Percentiles rank a stretch among this genome's conserved stretches.
Conservation (phyloP, 2,888 invertebrate species). For the Rosalia funebris region DNA sequence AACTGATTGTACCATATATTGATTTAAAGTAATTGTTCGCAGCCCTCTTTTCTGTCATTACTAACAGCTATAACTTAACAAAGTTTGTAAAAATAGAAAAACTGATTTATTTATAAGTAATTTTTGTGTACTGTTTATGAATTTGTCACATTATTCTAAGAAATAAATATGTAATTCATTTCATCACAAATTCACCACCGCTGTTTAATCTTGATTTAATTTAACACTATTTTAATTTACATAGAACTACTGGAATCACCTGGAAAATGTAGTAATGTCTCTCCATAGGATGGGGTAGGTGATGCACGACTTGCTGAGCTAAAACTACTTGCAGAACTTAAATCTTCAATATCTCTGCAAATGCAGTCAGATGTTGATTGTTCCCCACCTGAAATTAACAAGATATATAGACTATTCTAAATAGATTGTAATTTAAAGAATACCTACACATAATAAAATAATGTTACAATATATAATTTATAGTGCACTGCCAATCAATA, state of each 20-base stretch:
- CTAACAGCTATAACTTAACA: too few species aligned
- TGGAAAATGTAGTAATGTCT: constrained; percentile 81
- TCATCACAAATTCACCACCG: too few species aligned
- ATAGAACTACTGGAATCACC: constrained; percentile 72
- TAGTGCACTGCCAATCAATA: too few species aligned
- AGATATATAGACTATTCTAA: too few species aligned
- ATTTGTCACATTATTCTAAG: not conserved
- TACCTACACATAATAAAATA: too few species aligned
- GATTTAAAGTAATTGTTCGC: too few species aligned
- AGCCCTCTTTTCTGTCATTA: too few species aligned
- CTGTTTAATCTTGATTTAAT: not conserved
- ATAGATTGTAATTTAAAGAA: too few species aligned
- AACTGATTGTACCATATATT: too few species aligned
- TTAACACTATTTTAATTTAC: constrained; percentile 14
- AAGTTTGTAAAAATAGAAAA: not conserved
- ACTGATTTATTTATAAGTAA: not conserved
- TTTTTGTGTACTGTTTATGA: not conserved
- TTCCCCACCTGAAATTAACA: constrained; percentile 67
- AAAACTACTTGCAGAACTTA: constrained; percentile 83
- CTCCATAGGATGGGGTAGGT: constrained; percentile 80
- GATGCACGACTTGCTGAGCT: constrained; percentile 85
- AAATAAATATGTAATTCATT: not conserved
- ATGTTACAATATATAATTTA: too few species aligned
- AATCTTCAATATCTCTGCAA: constrained; percentile 74
- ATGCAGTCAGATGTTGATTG: constrained; percentile 72